phyloP scores from a whole-genome alignment of 2,888 invertebrate genomes.

The Agrochola macilenta region DNA sequence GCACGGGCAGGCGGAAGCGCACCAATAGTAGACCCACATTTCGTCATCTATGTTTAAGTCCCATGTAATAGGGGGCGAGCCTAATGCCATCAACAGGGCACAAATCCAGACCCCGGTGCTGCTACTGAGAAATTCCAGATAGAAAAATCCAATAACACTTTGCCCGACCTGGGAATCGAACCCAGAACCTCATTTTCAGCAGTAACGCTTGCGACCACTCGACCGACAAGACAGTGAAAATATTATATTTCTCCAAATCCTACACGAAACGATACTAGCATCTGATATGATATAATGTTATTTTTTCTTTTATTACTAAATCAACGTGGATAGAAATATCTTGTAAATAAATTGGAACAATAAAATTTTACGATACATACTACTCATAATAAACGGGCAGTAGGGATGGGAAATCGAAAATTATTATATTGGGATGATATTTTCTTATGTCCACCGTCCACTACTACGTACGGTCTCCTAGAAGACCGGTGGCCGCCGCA shows the following conservation, averaged over 20 bases:
- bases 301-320: conserved; percentile 58
- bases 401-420: conserved; percentile 50
- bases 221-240: neutral
- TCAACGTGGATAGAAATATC: conserved; percentile 59
- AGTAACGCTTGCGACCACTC: too few species aligned
- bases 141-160: too few species aligned
- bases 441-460: neutral
- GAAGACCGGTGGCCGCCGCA: neutral
- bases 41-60: too few species aligned
- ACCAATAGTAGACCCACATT: too few species aligned
- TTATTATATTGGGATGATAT: conserved; percentile 16
- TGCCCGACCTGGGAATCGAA: too few species aligned
- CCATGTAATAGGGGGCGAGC: too few species aligned
- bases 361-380: conserved; percentile 57
- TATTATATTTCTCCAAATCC: neutral
- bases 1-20: too few species aligned
- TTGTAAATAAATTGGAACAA: conserved; percentile 58
- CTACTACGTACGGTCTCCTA: neutral
- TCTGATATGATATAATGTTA: conserved; percentile 25
- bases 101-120: too few species aligned
- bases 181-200: too few species aligned
- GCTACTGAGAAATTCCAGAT: too few species aligned
- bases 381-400: conserved; percentile 50
- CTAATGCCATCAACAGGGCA: too few species aligned
- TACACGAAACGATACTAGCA: conserved; percentile 6